Percentiles rank a stretch among this genome's conserved stretches.
These are phyloP conservation scores for Leptopilina clavipes DNA, from an alignment of 1,140 invertebrate species.

Conservation along the genomic window DNA sequence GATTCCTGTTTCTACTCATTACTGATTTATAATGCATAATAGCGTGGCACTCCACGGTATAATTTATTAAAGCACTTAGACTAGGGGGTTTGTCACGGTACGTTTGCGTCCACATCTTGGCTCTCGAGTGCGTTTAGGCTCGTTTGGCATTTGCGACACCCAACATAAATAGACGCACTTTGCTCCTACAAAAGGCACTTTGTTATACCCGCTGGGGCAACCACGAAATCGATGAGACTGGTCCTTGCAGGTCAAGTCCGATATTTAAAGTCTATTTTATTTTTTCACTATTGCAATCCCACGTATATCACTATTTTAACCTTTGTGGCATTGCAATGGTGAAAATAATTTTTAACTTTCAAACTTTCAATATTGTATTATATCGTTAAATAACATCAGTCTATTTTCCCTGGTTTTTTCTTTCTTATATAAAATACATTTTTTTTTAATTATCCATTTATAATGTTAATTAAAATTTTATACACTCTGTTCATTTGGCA, in stretches of 20 bases:
- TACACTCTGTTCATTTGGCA: no score
- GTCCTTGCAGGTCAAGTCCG: conserved; percentile 5
- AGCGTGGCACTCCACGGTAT: conserved; percentile 37
- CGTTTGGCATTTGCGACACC: conserved; percentile 56
- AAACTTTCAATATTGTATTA: no score
- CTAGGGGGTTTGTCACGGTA: conserved; percentile 51
- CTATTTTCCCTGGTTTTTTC: no score
- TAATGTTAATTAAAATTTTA: no score
- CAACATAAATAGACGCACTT: conserved; percentile 62
- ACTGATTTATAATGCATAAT: conserved; percentile 43
- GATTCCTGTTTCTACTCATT: conserved; percentile 23
- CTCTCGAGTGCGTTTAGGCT: conserved; percentile 48
- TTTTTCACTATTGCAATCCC: neutral
- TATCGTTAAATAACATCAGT: no score
- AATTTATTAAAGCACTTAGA: conserved; percentile 55
- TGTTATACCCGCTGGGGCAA: conserved; percentile 50
- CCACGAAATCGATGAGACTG: conserved; percentile 35
- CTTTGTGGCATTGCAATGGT: no score
- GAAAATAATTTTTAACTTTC: no score
- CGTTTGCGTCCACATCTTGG: conserved; percentile 56
- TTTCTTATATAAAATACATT: no score
- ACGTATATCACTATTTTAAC: no score
- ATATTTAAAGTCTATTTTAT: conserved; percentile 5
- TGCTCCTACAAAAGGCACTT: conserved; percentile 61
- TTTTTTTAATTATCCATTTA: no score